These are phyloP conservation scores for Pseudobourletiella spinata DNA, from an alignment of 1,140 invertebrate genomes.

Conservation along the genomic window DNA sequence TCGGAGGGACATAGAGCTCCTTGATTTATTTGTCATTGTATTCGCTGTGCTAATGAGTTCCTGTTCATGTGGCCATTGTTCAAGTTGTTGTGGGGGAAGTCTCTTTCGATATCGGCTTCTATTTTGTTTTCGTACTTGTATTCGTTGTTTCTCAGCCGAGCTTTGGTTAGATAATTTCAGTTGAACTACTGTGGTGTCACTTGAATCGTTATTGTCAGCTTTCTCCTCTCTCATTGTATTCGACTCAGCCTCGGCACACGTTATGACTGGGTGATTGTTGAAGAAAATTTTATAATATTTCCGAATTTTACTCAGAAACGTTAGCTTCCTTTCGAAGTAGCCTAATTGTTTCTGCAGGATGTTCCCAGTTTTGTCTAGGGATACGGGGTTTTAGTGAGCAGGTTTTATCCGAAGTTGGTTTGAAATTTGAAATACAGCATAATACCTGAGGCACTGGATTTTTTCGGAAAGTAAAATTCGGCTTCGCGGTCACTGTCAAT, in stretches of 20 bases:
- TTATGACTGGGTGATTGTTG: neutral
- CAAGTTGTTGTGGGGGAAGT: neutral
- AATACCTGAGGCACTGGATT: no score
- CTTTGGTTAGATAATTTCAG: neutral
- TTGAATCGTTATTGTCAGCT: neutral
- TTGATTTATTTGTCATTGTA: neutral
- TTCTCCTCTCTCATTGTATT: no score
- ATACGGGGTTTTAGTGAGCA: neutral
- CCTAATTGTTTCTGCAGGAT: neutral
- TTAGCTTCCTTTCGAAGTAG: neutral
- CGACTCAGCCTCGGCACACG: no score
- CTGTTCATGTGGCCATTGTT: neutral
- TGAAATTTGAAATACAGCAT: no score
- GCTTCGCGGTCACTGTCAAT: neutral
- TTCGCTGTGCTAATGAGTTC: neutral
- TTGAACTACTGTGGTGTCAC: neutral
- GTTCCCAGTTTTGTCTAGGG: neutral
- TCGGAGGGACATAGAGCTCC: neutral
- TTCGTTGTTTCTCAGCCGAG: neutral
- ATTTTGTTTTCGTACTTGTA: neutral
- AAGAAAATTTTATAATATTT: neutral
- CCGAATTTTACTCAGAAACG: neutral
- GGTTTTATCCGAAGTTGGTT: no score
- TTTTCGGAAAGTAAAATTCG: neutral
- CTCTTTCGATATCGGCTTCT: neutral